phyloP scores from a whole-genome alignment of 2,888 invertebrate genomes.

The Cheilosia pagana region DNA sequence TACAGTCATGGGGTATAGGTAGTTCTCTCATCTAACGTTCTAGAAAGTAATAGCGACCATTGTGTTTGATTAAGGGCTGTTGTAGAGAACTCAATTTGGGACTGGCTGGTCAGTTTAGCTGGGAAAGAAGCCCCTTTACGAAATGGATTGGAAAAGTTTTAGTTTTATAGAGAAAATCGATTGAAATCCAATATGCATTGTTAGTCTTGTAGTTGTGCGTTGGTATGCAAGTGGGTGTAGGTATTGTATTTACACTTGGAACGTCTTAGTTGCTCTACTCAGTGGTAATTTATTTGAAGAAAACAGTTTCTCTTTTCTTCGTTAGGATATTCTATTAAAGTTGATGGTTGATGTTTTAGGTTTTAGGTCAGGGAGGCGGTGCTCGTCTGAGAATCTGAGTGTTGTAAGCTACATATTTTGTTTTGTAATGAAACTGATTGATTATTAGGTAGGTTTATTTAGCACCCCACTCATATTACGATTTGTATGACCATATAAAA shows the following conservation, averaged over 20 bases:
- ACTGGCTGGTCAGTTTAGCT: constrained; percentile 14
- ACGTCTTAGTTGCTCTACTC: background rate
- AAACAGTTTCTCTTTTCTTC: no score
- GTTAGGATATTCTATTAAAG: no score
- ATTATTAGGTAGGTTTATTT: no score
- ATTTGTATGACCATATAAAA: no score
- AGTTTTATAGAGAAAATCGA: constrained; percentile 49
- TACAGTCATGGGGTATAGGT: background rate
- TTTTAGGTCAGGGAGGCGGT: no score
- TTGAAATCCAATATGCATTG: constrained; percentile 58
- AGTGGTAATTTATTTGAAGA: background rate
- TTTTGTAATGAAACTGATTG: no score
- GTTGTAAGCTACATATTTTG: no score
- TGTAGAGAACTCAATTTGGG: constrained; percentile 20
- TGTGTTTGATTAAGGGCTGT: constrained; percentile 46
- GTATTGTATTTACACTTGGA: background rate
- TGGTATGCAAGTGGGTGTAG: background rate
- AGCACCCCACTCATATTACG: no score
- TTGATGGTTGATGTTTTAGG: no score
- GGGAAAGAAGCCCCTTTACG: background rate
- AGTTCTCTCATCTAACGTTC: constrained; percentile 36
- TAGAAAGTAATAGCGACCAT: constrained; percentile 42
- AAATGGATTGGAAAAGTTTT: constrained; percentile 46
- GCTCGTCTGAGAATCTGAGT: no score
- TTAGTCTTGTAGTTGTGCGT: constrained; percentile 8